Percentiles rank a stretch among this genome's conserved stretches.
Conservation (phyloP, 2,888 invertebrate genomes). For the Phyto melanocephala region DNA sequence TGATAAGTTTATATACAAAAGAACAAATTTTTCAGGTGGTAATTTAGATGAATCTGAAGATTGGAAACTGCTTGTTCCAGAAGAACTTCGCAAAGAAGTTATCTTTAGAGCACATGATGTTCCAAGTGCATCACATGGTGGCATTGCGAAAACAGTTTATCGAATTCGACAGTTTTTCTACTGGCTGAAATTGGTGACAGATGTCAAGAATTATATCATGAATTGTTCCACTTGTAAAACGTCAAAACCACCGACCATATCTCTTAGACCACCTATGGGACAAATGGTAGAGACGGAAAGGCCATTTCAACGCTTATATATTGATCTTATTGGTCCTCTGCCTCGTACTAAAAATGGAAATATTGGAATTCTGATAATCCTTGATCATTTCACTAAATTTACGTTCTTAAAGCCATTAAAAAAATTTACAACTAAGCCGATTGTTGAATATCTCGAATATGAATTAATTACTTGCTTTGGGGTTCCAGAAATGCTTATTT, state of each 20-base stretch:
- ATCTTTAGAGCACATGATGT: neutral
- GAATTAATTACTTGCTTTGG: neutral
- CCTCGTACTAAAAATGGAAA: too few relatives aligned
- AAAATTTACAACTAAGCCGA: neutral
- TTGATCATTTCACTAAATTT: neutral
- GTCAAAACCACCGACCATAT: too few relatives aligned
- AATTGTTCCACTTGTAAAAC: neutral
- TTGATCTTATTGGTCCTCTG: too few relatives aligned
- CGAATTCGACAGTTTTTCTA: neutral
- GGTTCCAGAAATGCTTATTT: neutral
- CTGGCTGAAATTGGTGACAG: neutral
- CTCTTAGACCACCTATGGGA: too few relatives aligned
- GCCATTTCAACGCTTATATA: too few relatives aligned
- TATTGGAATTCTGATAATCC: too few relatives aligned
- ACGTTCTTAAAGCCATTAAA: neutral
- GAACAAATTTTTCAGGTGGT: neutral
- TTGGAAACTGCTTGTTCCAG: neutral
- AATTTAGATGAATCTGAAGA: neutral
- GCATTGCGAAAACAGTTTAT: neutral
- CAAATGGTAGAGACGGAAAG: too few relatives aligned
- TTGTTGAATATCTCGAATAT: neutral
- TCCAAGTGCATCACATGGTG: neutral
- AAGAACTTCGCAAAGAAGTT: neutral
- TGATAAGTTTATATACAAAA: conserved; percentile 11
- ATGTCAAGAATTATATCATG: neutral